Base-by-base conservation (phyloP, 2,888 invertebrate genomes). In the Melangyna quadrimaculata region DNA sequence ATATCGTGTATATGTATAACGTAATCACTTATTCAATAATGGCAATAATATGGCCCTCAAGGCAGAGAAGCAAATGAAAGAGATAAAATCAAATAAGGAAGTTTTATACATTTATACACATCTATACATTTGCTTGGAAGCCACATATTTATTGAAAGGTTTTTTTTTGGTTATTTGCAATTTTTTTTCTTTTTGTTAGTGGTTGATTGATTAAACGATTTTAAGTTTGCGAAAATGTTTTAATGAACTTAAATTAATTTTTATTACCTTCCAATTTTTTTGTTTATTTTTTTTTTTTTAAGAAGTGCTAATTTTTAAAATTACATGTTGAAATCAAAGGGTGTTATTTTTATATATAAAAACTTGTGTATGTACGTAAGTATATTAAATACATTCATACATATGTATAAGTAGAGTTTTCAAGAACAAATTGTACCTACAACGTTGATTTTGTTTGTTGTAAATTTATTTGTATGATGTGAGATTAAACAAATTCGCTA, bases 81-180 rank as follows among this genome's bases (percentile, higher is more conserved):
- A 45, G 63, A 63, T 63, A 29, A 45, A 29, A 63, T 63, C 63
- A 29, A 63, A 63, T 63, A 63, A 63, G 63, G 63, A 63, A 63
- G 63, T 45, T 45, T 35, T 19, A 57, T 57, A 57, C 12, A 12
- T 57, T 32, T 19, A 55, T 24, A 22, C 22, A 48, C 12, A 14
- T 0, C 1, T 14, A 48, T 2, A 19, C 1, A 32, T 12, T 19
- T 19, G 32, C 35, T 59, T 59, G 35, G 37, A 59, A 59, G 12
- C 12, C 3, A 63, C 43, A 17, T 17, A 45, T 63, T 43, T 63
- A 43, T 63, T 63, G 63, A 63, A 63, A 43, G 27, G 24, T 63
- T 45, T 63, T 63, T 61, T 24, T 40, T 61, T 7, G 14, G 12
- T 14, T 14, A 4, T 51, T 57, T 35, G 57, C 57, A 19, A 57